Conservation (phyloP, 2,113 vertebrate species). For the Dipodomys spectabilis region DNA sequence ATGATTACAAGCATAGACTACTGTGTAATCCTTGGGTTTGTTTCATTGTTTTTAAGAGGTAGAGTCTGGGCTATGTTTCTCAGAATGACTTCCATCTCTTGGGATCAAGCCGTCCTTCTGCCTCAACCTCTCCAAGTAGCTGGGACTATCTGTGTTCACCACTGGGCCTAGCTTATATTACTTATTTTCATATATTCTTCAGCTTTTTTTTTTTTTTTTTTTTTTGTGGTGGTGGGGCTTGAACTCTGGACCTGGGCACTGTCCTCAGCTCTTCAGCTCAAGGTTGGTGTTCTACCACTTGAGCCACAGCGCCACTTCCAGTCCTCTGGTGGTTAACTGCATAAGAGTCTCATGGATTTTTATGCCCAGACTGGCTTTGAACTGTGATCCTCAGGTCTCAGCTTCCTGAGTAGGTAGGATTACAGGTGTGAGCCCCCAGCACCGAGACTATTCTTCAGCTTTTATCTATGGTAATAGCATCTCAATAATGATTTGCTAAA, state of each 20-base stretch:
- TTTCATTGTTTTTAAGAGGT: background rate
- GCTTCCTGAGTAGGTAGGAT: background rate
- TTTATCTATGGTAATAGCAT: slow-evolving; percentile 19
- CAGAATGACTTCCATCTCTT: background rate
- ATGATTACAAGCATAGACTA: background rate
- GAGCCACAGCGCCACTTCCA: too few relatives aligned
- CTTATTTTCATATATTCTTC: background rate
- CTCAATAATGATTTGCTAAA: background rate
- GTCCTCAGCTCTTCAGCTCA: too few relatives aligned
- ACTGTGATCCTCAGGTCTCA: background rate
- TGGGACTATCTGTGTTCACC: background rate
- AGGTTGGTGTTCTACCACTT: too few relatives aligned
- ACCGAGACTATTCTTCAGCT: background rate
- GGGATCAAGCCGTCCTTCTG: background rate
- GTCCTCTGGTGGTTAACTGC: too few relatives aligned
- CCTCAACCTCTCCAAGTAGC: background rate
- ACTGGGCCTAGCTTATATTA: background rate
- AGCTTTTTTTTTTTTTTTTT: background rate
- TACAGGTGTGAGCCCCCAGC: background rate
- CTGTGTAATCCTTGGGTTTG: background rate
- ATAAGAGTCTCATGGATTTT: too few relatives aligned
- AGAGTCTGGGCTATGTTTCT: background rate
- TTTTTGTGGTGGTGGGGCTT: too few relatives aligned
- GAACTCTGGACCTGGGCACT: too few relatives aligned
- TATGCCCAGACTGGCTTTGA: background rate